Conservation (phyloP, 2,888 invertebrate species). For the Xylophagus ater region DNA sequence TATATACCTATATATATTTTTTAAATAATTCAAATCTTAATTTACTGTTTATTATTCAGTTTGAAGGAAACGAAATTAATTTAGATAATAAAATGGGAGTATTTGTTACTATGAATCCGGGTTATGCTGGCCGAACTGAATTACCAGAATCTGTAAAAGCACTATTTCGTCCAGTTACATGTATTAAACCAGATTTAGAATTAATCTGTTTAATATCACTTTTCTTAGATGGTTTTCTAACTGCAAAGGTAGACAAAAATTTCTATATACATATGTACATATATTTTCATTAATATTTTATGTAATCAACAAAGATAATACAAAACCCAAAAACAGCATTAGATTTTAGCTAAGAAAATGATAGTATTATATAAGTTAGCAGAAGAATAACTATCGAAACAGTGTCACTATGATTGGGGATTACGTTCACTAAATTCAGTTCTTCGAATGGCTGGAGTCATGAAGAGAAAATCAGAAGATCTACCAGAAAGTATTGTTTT, state of each 20-base stretch:
- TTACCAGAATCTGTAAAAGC: constrained; percentile 82
- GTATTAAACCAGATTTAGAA: constrained; percentile 89
- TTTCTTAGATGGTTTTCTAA: constrained; percentile 89
- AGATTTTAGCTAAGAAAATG: constrained; percentile 80
- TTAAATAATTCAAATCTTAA: no score
- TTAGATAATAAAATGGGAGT: constrained; percentile 69
- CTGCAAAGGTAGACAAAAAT: no score
- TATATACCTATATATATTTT: no score
- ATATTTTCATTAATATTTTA: no score
- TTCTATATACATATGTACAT: no score
- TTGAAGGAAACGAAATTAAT: constrained; percentile 81
- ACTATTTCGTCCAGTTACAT: constrained; percentile 73
- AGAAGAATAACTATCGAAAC: constrained; percentile 82
- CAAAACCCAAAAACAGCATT: constrained; percentile 84
- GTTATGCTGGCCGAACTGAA: constrained; percentile 81
- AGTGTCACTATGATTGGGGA: constrained; percentile 86
- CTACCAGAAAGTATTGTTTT: constrained; percentile 74
- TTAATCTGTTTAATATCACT: constrained; percentile 83
- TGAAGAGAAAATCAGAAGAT: constrained; percentile 76
- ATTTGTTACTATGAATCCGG: constrained; percentile 88
- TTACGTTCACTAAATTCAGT: constrained; percentile 93
- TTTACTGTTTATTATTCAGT: no score
- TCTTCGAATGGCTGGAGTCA: constrained; percentile 80
- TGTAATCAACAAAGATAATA: no score
- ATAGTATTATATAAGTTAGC: constrained; percentile 86